Evolutionary conservation across 1,140 invertebrate species (phyloP).

Genomic region (Ericerus pela): DNA sequence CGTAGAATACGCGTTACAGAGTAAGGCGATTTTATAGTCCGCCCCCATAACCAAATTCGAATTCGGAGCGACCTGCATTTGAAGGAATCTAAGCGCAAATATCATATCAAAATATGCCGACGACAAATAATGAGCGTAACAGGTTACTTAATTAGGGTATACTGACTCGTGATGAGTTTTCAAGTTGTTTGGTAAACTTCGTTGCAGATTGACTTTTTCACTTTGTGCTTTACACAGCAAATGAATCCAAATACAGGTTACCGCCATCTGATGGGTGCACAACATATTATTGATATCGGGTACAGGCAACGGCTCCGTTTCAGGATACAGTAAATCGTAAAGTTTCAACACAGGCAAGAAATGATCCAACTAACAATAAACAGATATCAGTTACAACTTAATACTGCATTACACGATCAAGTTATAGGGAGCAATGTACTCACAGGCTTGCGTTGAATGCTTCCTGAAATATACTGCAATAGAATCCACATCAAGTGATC

Average conservation of each 20-base stretch:
- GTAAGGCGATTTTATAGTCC: slow-evolving; percentile 75
- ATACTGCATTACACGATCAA: no score
- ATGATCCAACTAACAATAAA: slow-evolving; percentile 49
- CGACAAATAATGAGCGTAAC: not conserved
- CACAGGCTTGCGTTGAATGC: slow-evolving; percentile 85
- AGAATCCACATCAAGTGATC: slow-evolving; percentile 93
- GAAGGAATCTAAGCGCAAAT: slow-evolving; percentile 42
- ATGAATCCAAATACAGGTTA: slow-evolving; percentile 93
- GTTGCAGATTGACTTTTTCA: slow-evolving; percentile 46
- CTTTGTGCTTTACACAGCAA: slow-evolving; percentile 80
- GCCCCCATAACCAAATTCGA: slow-evolving; percentile 48
- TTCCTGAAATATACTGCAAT: slow-evolving; percentile 91
- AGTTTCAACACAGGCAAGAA: slow-evolving; percentile 82
- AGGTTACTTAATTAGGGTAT: not conserved
- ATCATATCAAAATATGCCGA: not conserved
- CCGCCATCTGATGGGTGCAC: slow-evolving; percentile 81
- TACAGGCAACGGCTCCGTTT: slow-evolving; percentile 73
- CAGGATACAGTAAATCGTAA: slow-evolving; percentile 83
- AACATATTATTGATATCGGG: slow-evolving; percentile 75
- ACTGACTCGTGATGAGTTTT: slow-evolving; percentile 65
- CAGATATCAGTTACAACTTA: not conserved
- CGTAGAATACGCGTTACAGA: slow-evolving; percentile 89
- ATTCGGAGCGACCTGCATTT: slow-evolving; percentile 60
- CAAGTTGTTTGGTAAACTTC: slow-evolving; percentile 18
- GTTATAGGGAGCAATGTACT: no score